Evolutionary conservation across 1,140 invertebrate genomes (phyloP), one percentile per base, ranked within the genome.

Genomic region (Halotydeus destructor): DNA sequence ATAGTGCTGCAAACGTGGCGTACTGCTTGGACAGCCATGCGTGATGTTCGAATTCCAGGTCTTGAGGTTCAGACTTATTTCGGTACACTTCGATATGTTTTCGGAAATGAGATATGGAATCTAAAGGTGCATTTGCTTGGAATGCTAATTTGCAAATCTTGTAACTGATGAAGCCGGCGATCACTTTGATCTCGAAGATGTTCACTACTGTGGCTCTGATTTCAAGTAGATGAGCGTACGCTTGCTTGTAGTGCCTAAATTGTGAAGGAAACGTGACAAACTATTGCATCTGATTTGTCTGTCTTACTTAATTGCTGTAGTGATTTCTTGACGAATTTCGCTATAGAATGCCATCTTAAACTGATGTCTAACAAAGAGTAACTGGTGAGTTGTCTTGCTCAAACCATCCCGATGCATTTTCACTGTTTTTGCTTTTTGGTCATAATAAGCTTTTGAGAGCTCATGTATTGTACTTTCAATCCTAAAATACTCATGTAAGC

Each of bases 281-380:
- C 14, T 6, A 9, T 6, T 8, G 24, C 5, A 27, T 25, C n/a
- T n/a, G 14, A 44, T 38, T 34, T 4, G n/a, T 23, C 39, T 32
- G 18, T 60, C 64, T 65, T 67, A 84, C 76, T 89, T 91, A 48
- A 88, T 70, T 22, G 86, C 83, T 11, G 76, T 75, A 54, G 73
- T 74, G 43, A 74, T 68, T 57, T 97, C 89, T 55, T 88, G 81
- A 52, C 79, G 78, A 34, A 96, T 59, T 64, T 98, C 91, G 61
- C 82, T 81, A 31, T 89, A 72, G 64, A 91, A 94, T n/a, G 76
- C 93, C 55, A 94, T 75, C 66, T 98, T 98, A 55, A 93, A 96
- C 52, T 91, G 82, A 66, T 97, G 88, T 19, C 91, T 64, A 3
- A 97, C 83, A 68, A 84, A 85, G 16, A 96, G 63, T 50, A 80